Percentiles rank a stretch among this genome's conserved stretches.
Evolutionary conservation across 2,113 vertebrate species (phyloP).

Genomic region (Heterochromis multidens): DNA sequence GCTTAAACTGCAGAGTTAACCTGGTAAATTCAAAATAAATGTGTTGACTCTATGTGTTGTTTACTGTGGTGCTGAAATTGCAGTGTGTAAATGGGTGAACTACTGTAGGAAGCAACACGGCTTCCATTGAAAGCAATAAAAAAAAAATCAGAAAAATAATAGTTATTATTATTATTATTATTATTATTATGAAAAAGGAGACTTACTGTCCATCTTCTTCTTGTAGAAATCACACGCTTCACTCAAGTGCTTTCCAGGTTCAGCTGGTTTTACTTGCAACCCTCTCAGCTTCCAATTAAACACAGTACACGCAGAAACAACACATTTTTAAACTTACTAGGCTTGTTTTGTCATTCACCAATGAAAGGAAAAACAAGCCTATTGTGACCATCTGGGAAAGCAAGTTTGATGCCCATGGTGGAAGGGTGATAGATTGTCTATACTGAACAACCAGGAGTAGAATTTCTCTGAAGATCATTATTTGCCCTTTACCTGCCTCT

Average conservation of each 20-base stretch:
- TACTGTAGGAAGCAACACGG: background rate
- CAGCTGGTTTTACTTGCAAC: background rate
- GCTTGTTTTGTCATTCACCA: background rate
- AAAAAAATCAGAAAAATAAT: too few species aligned
- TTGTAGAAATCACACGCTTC: background rate
- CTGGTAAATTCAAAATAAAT: background rate
- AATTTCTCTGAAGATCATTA: background rate
- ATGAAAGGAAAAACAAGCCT: background rate
- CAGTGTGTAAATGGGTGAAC: rapidly evolving
- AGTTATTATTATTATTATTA: background rate
- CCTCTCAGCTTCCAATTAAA: background rate
- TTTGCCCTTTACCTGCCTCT: background rate
- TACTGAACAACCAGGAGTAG: background rate
- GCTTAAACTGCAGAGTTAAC: background rate
- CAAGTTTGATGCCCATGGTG: rapidly evolving
- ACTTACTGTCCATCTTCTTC: background rate
- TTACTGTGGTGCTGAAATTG: background rate
- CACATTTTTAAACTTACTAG: background rate
- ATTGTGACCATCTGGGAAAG: background rate
- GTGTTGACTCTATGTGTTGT: background rate
- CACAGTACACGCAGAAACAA: background rate
- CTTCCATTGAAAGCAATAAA: background rate
- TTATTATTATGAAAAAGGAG: background rate
- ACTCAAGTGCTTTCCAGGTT: background rate
- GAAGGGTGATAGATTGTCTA: background rate